Evolutionary conservation across 2,113 vertebrate genomes (phyloP).

Genomic region (Mirza zaza): DNA sequence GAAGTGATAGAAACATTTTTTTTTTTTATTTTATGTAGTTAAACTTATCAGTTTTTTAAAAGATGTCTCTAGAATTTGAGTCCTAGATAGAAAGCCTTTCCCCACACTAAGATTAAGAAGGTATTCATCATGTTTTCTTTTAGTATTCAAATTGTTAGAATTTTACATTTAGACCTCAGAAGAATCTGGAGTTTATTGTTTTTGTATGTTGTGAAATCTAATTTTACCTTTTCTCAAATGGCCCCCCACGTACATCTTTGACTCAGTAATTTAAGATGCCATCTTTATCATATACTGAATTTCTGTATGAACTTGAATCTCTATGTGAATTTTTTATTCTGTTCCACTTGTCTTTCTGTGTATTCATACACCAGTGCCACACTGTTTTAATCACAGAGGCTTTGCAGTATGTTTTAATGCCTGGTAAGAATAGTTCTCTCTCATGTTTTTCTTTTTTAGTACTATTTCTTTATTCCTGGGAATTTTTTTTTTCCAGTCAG

Average conservation of each 20-base stretch:
- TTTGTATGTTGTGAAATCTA: not conserved
- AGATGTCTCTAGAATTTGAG: not conserved
- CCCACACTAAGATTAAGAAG: not conserved
- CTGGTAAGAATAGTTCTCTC: not conserved
- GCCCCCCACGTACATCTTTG: not conserved
- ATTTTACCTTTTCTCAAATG: not conserved
- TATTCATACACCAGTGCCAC: not conserved
- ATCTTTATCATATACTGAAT: not conserved
- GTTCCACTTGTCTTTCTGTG: not conserved
- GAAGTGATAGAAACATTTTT: not conserved
- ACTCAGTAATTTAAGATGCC: not conserved
- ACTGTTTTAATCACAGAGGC: not conserved
- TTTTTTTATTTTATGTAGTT: not conserved
- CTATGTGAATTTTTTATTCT: not conserved
- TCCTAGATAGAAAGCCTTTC: not conserved
- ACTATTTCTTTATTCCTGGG: not conserved
- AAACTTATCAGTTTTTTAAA: slow-evolving; percentile 5
- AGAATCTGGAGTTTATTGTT: not conserved
- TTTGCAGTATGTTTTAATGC: not conserved
- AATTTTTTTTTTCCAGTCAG: too few relatives aligned
- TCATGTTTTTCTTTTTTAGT: not conserved
- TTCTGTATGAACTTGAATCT: not conserved
- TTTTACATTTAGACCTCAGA: not conserved
- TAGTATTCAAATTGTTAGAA: not conserved
- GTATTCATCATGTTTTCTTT: not conserved